Evolutionary conservation across 2,797 vertebrate genomes (phyloP).

Genomic region (Bothrops alternatus): DNA sequence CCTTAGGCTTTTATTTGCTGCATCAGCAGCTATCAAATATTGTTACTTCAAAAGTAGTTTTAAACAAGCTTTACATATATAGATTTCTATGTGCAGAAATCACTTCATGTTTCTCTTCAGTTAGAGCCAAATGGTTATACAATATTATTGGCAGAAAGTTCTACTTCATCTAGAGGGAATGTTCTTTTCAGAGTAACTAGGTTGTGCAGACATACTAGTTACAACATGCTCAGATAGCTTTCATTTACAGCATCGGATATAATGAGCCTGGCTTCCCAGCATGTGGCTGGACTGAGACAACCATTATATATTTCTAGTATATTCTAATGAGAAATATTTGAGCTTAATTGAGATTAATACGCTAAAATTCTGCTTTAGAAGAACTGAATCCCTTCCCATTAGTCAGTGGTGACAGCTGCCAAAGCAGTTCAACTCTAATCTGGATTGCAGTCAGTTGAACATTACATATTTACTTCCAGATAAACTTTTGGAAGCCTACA

Average conservation of each 20-base stretch:
- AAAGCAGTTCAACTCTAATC: conserved; percentile 3
- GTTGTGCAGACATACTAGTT: too few species aligned
- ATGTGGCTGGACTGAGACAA: background rate
- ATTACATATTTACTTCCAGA: background rate
- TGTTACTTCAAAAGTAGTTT: background rate
- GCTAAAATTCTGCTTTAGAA: background rate
- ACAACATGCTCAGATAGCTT: background rate
- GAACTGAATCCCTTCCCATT: background rate
- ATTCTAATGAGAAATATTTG: background rate
- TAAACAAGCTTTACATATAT: background rate
- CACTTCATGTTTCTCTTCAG: background rate
- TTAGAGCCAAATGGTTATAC: background rate
- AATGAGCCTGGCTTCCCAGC: background rate
- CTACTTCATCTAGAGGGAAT: background rate
- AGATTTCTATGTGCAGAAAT: background rate
- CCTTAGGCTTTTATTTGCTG: background rate
- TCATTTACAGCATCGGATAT: background rate
- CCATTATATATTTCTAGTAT: background rate
- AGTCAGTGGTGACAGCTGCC: background rate
- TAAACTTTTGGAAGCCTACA: background rate
- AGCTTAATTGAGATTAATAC: background rate
- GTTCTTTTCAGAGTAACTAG: background rate
- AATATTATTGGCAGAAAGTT: background rate
- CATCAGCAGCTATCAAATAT: background rate
- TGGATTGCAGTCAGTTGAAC: background rate